Evolutionary conservation across 2,113 vertebrate species (phyloP), one percentile per base, ranked within the genome.

Genomic region (Phrynosoma platyrhinos): DNA sequence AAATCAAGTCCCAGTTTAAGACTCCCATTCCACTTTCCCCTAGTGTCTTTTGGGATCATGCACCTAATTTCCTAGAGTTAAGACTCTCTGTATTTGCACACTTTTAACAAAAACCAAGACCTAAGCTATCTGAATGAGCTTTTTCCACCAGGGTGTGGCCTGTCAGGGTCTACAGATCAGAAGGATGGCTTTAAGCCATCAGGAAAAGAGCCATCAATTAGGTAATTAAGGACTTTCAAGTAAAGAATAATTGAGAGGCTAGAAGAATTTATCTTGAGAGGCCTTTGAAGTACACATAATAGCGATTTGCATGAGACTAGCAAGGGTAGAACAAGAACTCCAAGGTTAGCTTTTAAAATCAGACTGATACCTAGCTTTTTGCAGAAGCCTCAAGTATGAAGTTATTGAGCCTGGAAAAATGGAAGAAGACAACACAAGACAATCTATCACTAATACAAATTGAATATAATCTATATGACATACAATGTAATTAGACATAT

Each of bases 141-240:
- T 84, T 69, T 68, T 72, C 52, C 52, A 74, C 47, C 47, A 84
- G 69, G 69, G 69, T 55, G 47, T 84, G 53, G 69, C 10, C 47
- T 40, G 71, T 40, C 42, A 32, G 18, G 42, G 82, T 84, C 42
- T 47, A 53, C 47, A 74, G 68, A 84, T 84, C 82, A 84, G 42
- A 84, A 9, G 30, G 18, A 72, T 53, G 68, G 30, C 82, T 84
- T 55, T 84, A 83, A 83, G 68, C 53, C 66, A 83, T 71, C 82
- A 71, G 27, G 47, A 25, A 58, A 36, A 75, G 82, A 74, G 68
- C 82, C 42, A 71, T 71, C 68, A 52, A 83, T 53, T 82, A 66
- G 18, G 80, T 82, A 82, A 82, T 82, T 71, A 83, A 42, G 42
- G 42, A 71, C 82, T 72, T 83, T 83, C 52, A 84, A 84, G 74